Evolutionary conservation across 2,797 vertebrate species (phyloP), one percentile per base, ranked within the genome.

Genomic region (Cossypha polioptera): DNA sequence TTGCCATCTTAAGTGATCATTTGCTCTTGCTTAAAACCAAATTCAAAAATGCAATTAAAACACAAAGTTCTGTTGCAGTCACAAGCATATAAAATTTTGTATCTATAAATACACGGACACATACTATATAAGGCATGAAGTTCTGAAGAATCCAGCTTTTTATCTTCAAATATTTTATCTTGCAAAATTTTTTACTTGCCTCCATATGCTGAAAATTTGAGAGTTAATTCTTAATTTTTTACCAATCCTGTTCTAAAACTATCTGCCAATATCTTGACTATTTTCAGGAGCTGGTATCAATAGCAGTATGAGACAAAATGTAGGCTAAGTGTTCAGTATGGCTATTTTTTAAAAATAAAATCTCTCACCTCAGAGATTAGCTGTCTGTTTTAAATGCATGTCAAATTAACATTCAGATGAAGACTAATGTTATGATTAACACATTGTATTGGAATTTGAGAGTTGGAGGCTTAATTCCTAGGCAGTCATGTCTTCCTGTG

Each of bases 1-100:
- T 82, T 85, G 43, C 86, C 65, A 43, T 91, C 75, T 55, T 65
- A 94, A 80, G 35, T 73, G 57, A 33, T 83, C 45, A 15, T 47
- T 94, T 91, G 33, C 33, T 88, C 26, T 91, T 65, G n/a, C 61
- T 80, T 94, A 61, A 94, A 91, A 95, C 31, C 8, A 12, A 89
- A 77, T 33, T 35, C 12, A 80, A 83, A 95, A 92, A 43, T 77
- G 31, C 47, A 82, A 20, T 89, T 88, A 74, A 90, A 73, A 35
- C 36, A 42, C 40, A 71, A 29, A 55, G 25, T 82, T 92, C 80
- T 77, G 43, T 74, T 94, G 72, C 57, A n/a, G 18, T 92, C 1
- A 5, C 29, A 72, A 87, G 61, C 9, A 0, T 50, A 47, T 91
- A 54, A 85, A 85, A 62, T 89, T 43, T 66, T 45, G 0, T n/a